These are phyloP conservation scores for Acromyrmex charruanus DNA, from an alignment of 1,140 invertebrate genomes.

Conservation along the genomic window DNA sequence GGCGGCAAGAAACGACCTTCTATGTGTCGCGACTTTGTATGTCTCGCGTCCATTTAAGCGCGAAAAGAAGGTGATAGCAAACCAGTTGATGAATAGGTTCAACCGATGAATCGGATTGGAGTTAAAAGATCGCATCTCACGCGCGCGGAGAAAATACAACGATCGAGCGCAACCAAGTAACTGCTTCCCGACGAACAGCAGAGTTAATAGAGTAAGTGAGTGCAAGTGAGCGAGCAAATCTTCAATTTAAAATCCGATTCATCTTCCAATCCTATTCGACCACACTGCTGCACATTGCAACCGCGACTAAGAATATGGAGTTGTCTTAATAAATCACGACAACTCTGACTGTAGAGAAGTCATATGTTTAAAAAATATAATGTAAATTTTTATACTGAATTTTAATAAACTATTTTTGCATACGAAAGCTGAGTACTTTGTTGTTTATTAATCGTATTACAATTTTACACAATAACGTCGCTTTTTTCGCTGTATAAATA, in stretches of 20 bases:
- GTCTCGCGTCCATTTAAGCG: background rate
- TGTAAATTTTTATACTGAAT: background rate
- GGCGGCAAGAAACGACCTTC: background rate
- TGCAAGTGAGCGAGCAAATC: conserved; percentile 59
- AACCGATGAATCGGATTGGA: conserved; percentile 14
- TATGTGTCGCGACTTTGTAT: background rate
- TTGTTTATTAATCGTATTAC: background rate
- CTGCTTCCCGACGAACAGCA: conserved; percentile 1
- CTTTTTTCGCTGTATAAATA: background rate
- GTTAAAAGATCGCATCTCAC: conserved; percentile 19
- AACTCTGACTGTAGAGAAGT: background rate
- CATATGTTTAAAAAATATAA: background rate
- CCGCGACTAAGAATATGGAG: conserved; percentile 10
- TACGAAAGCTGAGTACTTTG: background rate
- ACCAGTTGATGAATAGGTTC: conserved; percentile 10
- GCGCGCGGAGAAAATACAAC: conserved; percentile 33
- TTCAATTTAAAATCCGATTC: conserved; percentile 60
- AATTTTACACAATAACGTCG: background rate
- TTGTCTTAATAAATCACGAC: conserved; percentile 40
- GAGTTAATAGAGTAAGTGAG: conserved; percentile 53
- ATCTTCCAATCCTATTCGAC: conserved; percentile 46
- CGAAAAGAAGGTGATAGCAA: conserved; percentile 7
- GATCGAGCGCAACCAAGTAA: conserved; percentile 27
- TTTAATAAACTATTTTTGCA: background rate
- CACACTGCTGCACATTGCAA: background rate